Evolutionary conservation across 2,113 vertebrate species (phyloP).

Genomic region (Lanius collurio): DNA sequence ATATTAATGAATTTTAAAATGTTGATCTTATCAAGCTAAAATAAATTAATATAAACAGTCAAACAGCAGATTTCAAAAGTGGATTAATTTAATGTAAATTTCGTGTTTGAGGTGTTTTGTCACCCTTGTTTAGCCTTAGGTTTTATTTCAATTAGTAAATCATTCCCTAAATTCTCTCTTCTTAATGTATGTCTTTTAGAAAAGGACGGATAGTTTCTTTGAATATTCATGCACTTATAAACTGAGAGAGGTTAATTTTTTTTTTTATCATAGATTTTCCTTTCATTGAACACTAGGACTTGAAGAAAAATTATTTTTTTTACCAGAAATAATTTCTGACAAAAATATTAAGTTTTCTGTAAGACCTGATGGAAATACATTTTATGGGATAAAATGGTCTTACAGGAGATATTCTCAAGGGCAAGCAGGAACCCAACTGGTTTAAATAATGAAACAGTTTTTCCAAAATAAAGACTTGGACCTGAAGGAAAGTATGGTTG

Average conservation of each 20-base stretch:
- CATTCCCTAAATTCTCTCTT: background rate
- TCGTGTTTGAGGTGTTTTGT: background rate
- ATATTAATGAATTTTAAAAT: background rate
- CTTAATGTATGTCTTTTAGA: background rate
- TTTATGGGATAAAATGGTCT: background rate
- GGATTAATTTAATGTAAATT: slow-evolving; percentile 11
- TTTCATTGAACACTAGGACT: background rate
- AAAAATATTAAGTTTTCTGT: background rate
- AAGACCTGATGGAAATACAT: background rate
- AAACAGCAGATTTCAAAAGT: background rate
- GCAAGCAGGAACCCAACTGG: background rate
- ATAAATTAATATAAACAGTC: background rate
- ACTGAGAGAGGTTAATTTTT: background rate
- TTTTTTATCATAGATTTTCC: background rate
- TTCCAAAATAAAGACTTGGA: background rate
- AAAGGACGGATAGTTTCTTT: background rate
- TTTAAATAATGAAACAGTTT: background rate
- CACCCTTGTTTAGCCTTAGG: background rate
- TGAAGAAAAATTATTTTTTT: background rate
- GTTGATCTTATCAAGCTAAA: slow-evolving; percentile 10
- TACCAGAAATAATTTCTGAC: background rate
- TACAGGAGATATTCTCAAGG: background rate
- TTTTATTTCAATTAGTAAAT: background rate
- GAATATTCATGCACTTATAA: background rate
- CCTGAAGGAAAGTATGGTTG: background rate